Conservation (phyloP, 2,888 invertebrate genomes). For the Ormyrus labotus region DNA sequence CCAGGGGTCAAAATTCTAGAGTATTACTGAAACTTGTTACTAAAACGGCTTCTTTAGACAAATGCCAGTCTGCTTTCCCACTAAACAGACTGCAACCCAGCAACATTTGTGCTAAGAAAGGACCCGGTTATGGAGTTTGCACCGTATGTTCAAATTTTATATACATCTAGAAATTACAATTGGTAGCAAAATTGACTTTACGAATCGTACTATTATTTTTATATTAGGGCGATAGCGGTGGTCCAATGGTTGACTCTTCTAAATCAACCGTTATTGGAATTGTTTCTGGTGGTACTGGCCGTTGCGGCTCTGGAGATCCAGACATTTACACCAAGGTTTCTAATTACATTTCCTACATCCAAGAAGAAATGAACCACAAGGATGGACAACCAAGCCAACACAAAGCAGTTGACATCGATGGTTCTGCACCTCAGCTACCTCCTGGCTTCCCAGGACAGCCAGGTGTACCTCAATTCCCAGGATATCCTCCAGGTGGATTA, state of each 20-base stretch:
- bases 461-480: too few relatives aligned
- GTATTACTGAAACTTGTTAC: conserved; percentile 4
- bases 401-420: too few relatives aligned
- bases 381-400: too few relatives aligned
- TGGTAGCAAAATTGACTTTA: background rate
- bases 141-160: conserved; percentile 4
- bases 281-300: background rate
- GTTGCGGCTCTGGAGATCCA: conserved; percentile 3
- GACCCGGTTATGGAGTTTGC: conserved; percentile 21
- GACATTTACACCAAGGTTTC: conserved; percentile 4
- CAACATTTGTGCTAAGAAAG: conserved; percentile 27
- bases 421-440: too few relatives aligned
- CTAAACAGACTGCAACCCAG: too few relatives aligned
- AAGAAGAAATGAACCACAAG: background rate
- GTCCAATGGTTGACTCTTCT: background rate
- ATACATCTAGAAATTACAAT: background rate
- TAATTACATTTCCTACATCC: background rate
- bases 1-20: background rate
- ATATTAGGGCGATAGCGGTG: conserved; percentile 10
- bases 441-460: too few relatives aligned
- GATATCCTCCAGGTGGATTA: too few relatives aligned
- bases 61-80: background rate
- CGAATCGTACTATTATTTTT: background rate
- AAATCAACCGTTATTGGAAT: background rate
- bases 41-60: background rate